These are phyloP conservation scores for Ceratotherium simum DNA, from an alignment of 2,113 vertebrate species.

Conservation along the genomic window DNA sequence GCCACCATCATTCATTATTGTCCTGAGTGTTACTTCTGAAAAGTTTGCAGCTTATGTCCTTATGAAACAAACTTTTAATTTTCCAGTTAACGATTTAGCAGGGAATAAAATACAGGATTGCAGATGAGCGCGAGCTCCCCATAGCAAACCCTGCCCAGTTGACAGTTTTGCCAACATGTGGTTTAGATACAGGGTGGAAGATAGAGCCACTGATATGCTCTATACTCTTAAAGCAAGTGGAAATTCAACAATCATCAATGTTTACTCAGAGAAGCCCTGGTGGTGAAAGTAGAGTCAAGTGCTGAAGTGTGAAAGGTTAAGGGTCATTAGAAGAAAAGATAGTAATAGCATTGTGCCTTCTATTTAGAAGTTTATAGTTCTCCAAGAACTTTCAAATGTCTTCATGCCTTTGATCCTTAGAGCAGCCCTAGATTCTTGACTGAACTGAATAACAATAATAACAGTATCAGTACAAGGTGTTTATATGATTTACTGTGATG, in stretches of 20 bases:
- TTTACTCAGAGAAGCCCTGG: not conserved
- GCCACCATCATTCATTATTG: not conserved
- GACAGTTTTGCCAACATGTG: not conserved
- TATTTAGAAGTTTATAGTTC: not conserved
- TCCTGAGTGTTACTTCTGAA: not conserved
- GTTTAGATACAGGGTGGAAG: not conserved
- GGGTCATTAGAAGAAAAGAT: not conserved
- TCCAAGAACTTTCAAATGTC: not conserved
- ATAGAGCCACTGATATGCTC: not conserved
- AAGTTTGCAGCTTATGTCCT: not conserved
- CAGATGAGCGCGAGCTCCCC: not conserved
- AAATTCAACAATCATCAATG: not conserved
- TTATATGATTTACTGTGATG: not conserved
- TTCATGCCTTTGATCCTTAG: not conserved
- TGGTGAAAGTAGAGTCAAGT: constrained; percentile 14
- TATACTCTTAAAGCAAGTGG: not conserved
- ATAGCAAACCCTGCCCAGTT: not conserved
- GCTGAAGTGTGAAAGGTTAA: constrained; percentile 48
- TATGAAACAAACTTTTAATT: not conserved
- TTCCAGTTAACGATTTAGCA: not conserved
- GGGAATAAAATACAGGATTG: not conserved
- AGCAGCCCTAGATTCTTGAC: not conserved
- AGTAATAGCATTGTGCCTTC: not conserved
- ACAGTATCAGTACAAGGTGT: not conserved
- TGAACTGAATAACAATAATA: not conserved